These are phyloP conservation scores for Periophthalmodon schlosseri DNA, from an alignment of 2,113 vertebrate genomes.

Conservation along the genomic window DNA sequence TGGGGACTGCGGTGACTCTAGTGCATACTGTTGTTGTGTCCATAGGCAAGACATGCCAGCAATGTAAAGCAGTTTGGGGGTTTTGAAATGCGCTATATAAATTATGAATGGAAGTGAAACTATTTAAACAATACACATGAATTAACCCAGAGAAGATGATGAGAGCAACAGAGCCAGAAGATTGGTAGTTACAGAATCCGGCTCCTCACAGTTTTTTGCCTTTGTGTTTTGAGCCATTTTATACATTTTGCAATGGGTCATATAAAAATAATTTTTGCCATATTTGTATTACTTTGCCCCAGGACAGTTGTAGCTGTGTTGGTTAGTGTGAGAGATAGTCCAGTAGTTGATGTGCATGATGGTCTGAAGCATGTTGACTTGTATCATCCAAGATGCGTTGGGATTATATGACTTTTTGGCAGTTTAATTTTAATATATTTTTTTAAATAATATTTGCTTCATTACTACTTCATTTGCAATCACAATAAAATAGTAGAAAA, in stretches of 20 bases:
- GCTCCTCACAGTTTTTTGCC: no score
- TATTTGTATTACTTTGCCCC: not conserved
- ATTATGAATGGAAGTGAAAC: no score
- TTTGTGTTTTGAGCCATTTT: not conserved
- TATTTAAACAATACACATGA: no score
- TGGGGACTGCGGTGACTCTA: no score
- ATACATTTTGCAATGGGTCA: not conserved
- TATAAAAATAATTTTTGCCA: not conserved
- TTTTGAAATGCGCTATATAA: no score
- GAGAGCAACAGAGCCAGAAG: not conserved
- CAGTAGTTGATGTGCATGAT: no score
- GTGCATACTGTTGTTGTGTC: no score
- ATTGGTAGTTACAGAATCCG: not conserved
- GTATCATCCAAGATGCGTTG: not conserved
- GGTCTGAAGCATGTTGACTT: no score
- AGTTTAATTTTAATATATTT: not conserved
- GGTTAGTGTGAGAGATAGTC: not conserved
- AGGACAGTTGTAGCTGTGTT: not conserved
- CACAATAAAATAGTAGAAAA: not conserved
- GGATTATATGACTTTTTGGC: not conserved
- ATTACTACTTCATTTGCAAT: not conserved
- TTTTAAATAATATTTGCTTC: not conserved
- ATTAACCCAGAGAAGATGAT: not conserved
- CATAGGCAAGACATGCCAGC: no score
- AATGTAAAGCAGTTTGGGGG: no score